Conservation (phyloP, 2,888 invertebrate species). For the Dasypogon diadema region DNA sequence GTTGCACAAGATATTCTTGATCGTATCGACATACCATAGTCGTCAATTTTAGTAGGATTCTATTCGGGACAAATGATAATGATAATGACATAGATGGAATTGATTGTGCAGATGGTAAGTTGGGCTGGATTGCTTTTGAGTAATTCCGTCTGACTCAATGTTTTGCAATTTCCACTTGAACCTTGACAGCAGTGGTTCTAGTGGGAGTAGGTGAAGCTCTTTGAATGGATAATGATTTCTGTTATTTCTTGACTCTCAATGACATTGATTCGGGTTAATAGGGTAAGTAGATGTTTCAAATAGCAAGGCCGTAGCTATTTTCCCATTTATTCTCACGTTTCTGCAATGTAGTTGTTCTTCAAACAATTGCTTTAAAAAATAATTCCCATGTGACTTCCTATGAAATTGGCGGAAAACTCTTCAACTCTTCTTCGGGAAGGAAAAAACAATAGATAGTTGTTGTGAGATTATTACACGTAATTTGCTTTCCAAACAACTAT, state of each 20-base stretch:
- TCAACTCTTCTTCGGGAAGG: constrained; percentile 3
- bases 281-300: not conserved
- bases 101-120: constrained; percentile 8
- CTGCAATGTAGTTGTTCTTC: not conserved
- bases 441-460: not conserved
- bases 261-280: constrained; percentile 16
- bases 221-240: not conserved
- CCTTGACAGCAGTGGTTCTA: too few relatives aligned
- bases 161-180: too few relatives aligned
- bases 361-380: constrained; percentile 5
- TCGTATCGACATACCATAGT: not conserved
- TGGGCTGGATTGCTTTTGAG: not conserved
- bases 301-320: constrained; percentile 13
- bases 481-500: too few relatives aligned
- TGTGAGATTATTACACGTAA: too few relatives aligned
- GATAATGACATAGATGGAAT: constrained; percentile 39
- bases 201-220: not conserved
- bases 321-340: not conserved
- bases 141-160: not conserved
- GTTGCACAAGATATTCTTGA: constrained; percentile 32
- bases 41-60: too few relatives aligned
- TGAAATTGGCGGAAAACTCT: not conserved
- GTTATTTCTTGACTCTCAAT: not conserved
- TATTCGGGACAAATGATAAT: constrained; percentile 18
- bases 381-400: constrained; percentile 30